These are phyloP conservation scores for Odontamblyopus rebecca DNA, from an alignment of 2,797 vertebrate genomes.

Conservation along the genomic window DNA sequence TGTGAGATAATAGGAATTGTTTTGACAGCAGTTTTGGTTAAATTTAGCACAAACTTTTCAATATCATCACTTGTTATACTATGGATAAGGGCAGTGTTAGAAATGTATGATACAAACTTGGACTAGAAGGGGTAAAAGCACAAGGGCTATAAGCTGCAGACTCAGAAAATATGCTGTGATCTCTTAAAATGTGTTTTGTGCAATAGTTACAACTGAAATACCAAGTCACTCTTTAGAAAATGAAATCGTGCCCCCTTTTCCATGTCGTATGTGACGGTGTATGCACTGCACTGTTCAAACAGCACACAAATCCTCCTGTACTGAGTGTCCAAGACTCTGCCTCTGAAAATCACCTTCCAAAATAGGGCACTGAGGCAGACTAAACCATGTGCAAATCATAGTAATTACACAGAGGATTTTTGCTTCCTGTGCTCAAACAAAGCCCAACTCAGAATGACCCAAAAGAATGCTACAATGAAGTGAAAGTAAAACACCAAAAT, in stretches of 20 bases:
- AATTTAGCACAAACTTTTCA: slow-evolving; percentile 2
- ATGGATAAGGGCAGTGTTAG: slow-evolving; percentile 20
- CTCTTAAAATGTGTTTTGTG: slow-evolving; percentile 27
- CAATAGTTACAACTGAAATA: slow-evolving; percentile 55
- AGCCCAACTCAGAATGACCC: slow-evolving; percentile 47
- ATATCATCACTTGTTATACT: slow-evolving; percentile 7
- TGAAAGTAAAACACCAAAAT: slow-evolving; percentile 58
- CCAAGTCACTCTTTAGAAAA: slow-evolving; percentile 41
- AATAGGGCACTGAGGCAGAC: slow-evolving; percentile 69
- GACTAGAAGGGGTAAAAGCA: slow-evolving; percentile 12
- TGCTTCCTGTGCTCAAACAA: slow-evolving; percentile 53
- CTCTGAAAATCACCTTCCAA: slow-evolving; percentile 48
- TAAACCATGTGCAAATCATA: slow-evolving; percentile 48
- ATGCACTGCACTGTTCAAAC: slow-evolving; percentile 42
- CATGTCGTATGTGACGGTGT: not conserved
- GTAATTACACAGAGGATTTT: slow-evolving; percentile 51
- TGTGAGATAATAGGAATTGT: slow-evolving; percentile 10
- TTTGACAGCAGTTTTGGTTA: slow-evolving; percentile 17
- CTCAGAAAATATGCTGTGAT: slow-evolving; percentile 16
- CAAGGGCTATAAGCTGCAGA: not conserved
- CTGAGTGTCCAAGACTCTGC: slow-evolving; percentile 45
- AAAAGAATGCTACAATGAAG: slow-evolving; percentile 65
- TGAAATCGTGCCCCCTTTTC: slow-evolving; percentile 24
- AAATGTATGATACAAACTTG: slow-evolving; percentile 14
- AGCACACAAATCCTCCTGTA: slow-evolving; percentile 34